A percentile compares a stretch with the other conserved stretches of the same genome.
phyloP scores from a whole-genome alignment of 2,797 vertebrate species.

The Clamator glandarius region DNA sequence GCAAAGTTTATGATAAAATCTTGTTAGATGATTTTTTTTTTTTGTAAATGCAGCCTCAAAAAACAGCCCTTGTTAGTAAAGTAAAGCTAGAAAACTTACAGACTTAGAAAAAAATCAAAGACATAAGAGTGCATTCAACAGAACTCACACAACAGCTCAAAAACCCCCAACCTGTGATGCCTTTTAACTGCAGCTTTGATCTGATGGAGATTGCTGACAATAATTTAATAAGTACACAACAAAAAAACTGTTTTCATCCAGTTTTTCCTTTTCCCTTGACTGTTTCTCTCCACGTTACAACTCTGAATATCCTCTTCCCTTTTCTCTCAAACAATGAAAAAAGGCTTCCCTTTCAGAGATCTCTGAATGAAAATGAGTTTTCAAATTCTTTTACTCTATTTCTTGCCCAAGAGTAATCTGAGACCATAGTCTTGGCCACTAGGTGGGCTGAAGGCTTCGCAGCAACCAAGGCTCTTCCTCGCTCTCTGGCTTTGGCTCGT shows the following conservation, averaged over 20 bases:
- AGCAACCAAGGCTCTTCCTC: not conserved
- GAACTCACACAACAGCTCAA: not conserved
- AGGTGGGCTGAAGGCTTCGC: not conserved
- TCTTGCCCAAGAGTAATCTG: not conserved
- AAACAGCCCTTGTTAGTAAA: constrained; percentile 59
- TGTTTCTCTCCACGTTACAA: not conserved
- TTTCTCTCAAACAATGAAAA: not conserved
- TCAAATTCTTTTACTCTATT: not conserved
- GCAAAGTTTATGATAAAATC: constrained; percentile 49
- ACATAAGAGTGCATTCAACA: not conserved
- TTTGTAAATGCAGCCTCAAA: constrained; percentile 42
- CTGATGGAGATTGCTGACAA: not conserved
- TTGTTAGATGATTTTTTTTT: not conserved
- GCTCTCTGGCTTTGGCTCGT: not conserved
- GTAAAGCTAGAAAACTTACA: not conserved
- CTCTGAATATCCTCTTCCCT: not conserved
- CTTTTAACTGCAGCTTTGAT: not conserved
- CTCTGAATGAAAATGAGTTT: not conserved
- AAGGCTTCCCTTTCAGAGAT: not conserved
- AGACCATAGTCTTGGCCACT: not conserved
- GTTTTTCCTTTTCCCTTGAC: not conserved
- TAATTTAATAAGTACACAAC: not conserved
- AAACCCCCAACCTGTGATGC: not conserved
- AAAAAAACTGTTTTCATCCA: not conserved
- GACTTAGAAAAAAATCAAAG: not conserved